phyloP scores from a whole-genome alignment of 2,113 vertebrate species.

The Odocoileus virginianus region DNA sequence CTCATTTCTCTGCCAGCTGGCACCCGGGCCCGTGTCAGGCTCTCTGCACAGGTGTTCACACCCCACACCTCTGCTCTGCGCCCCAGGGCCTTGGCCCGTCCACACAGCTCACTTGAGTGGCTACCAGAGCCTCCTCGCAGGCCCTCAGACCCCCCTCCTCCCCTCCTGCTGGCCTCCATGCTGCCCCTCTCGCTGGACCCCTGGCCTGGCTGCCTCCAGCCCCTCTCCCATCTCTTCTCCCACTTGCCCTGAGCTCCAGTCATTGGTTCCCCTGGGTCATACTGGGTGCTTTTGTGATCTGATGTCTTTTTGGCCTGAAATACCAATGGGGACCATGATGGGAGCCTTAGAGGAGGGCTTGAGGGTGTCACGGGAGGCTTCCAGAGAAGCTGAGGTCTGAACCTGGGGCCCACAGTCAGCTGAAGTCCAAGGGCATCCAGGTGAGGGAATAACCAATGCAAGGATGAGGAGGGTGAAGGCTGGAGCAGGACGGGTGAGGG shows the following conservation, averaged over 20 bases:
- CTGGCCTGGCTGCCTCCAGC: neutral
- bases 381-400: neutral
- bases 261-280: fast-evolving
- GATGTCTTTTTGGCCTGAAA: neutral
- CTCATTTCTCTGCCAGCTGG: fast-evolving
- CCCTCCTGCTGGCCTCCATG: fast-evolving
- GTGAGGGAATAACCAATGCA: neutral
- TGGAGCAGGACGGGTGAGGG: neutral
- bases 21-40: too few relatives aligned
- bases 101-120: neutral
- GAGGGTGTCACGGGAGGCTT: fast-evolving
- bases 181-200: neutral
- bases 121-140: fast-evolving
- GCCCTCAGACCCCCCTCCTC: neutral
- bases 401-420: neutral
- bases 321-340: too few relatives aligned
- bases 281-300: neutral
- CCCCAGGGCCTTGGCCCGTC: neutral
- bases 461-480: neutral
- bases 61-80: neutral
- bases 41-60: neutral
- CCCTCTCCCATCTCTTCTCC: neutral
- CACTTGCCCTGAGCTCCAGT: fast-evolving
- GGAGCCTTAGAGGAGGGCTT: neutral
- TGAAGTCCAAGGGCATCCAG: neutral